These are phyloP conservation scores for Trichonephila clavata DNA, from an alignment of 1,140 invertebrate species.

Conservation along the genomic window DNA sequence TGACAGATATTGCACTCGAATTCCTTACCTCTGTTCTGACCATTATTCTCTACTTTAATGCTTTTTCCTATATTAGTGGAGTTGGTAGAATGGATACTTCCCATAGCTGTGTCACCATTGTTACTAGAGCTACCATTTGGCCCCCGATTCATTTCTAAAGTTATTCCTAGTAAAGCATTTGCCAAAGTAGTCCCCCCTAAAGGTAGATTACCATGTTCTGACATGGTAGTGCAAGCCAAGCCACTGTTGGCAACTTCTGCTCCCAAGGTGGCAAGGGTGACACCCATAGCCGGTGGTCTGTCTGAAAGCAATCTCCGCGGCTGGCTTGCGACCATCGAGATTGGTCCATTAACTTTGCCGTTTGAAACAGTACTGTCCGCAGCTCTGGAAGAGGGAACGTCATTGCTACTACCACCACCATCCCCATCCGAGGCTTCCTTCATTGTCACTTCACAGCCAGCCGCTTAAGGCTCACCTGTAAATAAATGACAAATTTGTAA, in stretches of 20 bases:
- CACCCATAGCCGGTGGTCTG: slow-evolving; percentile 58
- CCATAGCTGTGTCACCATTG: slow-evolving; percentile 33
- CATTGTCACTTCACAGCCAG: slow-evolving; percentile 72
- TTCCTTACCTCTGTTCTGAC: slow-evolving; percentile 85
- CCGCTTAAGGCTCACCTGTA: slow-evolving; percentile 40
- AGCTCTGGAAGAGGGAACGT: slow-evolving; percentile 67
- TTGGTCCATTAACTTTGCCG: slow-evolving; percentile 51
- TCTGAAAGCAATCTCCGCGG: slow-evolving; percentile 61
- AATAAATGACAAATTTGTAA: neutral
- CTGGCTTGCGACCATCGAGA: slow-evolving; percentile 61
- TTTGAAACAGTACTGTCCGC: slow-evolving; percentile 72
- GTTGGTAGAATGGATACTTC: slow-evolving; percentile 64
- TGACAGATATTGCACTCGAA: slow-evolving; percentile 94
- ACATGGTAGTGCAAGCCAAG: neutral
- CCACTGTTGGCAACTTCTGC: slow-evolving; percentile 42
- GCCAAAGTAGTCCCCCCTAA: slow-evolving; percentile 49
- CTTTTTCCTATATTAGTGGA: neutral
- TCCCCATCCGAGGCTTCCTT: slow-evolving; percentile 71
- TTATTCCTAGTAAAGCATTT: slow-evolving; percentile 56
- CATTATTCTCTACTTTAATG: slow-evolving; percentile 4
- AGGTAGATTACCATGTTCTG: slow-evolving; percentile 23
- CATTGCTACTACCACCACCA: slow-evolving; percentile 24
- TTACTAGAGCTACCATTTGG: slow-evolving; percentile 43
- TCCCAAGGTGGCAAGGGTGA: slow-evolving; percentile 30
- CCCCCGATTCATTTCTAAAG: slow-evolving; percentile 9